These are phyloP conservation scores for Tetranychus cinnabarinus DNA, from an alignment of 1,140 invertebrate species.

Conservation along the genomic window DNA sequence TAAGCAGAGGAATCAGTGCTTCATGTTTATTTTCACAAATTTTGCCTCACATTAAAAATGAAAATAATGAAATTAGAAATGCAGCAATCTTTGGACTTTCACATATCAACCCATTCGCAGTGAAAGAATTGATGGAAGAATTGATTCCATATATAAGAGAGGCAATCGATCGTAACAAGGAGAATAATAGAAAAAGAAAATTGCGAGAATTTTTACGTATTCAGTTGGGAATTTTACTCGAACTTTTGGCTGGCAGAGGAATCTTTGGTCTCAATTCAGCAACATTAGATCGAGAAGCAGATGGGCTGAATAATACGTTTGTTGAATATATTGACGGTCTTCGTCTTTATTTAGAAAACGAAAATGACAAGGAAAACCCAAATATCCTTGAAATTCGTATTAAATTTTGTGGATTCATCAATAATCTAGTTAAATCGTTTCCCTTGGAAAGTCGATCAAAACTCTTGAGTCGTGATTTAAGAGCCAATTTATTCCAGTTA, in stretches of 20 bases:
- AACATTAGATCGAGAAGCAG: constrained; percentile 54
- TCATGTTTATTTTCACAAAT: constrained; percentile 71
- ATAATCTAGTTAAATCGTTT: constrained; percentile 77
- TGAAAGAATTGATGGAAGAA: constrained; percentile 87
- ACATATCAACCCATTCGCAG: constrained; percentile 42
- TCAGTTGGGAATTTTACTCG: constrained; percentile 66
- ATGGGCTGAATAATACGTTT: constrained; percentile 57
- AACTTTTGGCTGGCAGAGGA: constrained; percentile 71
- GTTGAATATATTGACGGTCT: constrained; percentile 89
- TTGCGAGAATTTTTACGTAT: constrained; percentile 73
- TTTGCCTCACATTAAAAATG: constrained; percentile 60
- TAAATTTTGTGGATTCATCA: constrained; percentile 80
- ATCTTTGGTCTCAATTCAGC: constrained; percentile 66
- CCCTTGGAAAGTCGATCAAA: constrained; percentile 62
- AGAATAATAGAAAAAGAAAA: constrained; percentile 69
- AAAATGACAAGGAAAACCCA: constrained; percentile 52
- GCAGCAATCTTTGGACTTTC: constrained; percentile 64
- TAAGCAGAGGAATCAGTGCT: constrained; percentile 33
- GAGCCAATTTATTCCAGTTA: constrained; percentile 62
- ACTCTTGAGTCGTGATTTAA: constrained; percentile 59
- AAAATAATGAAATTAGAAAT: constrained; percentile 72
- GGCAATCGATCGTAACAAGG: constrained; percentile 89
- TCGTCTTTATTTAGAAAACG: constrained; percentile 63
- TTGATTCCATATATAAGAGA: constrained; percentile 69
- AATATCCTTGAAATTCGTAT: constrained; percentile 47